A percentile compares a stretch with the other conserved stretches of the same genome.
Conservation (phyloP, 2,113 vertebrate species). For the Thalassarche chlororhynchos region DNA sequence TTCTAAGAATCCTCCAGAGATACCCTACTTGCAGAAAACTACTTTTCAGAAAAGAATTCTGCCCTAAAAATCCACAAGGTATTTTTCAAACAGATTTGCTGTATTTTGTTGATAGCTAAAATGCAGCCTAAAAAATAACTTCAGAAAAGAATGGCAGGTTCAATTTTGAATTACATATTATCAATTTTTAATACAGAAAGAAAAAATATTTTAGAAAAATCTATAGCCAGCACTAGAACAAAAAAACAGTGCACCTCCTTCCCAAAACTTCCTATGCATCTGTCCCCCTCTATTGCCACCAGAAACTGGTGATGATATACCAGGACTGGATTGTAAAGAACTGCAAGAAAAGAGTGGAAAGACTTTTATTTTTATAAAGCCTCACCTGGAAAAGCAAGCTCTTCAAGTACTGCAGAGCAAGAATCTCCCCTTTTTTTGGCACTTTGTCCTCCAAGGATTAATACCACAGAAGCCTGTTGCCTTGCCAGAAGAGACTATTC, state of each 20-base stretch:
- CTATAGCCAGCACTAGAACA: neutral
- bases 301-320: neutral
- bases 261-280: neutral
- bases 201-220: neutral
- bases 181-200: neutral
- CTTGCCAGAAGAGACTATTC: neutral
- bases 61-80: neutral
- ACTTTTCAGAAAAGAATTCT: neutral
- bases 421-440: neutral
- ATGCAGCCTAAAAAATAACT: neutral
- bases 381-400: slow-evolving; percentile 14
- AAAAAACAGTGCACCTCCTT: neutral
- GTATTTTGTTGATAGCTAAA: neutral
- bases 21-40: neutral
- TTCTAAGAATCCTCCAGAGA: neutral
- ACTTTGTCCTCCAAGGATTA: neutral
- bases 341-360: neutral
- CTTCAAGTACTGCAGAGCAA: neutral
- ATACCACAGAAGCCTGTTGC: neutral
- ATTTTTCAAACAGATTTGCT: neutral
- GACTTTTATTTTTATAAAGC: neutral
- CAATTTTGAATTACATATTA: neutral
- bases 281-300: neutral
- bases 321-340: neutral
- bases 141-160: neutral